phyloP scores from a whole-genome alignment of 2,113 vertebrate species.

The Trematomus loennbergii region DNA sequence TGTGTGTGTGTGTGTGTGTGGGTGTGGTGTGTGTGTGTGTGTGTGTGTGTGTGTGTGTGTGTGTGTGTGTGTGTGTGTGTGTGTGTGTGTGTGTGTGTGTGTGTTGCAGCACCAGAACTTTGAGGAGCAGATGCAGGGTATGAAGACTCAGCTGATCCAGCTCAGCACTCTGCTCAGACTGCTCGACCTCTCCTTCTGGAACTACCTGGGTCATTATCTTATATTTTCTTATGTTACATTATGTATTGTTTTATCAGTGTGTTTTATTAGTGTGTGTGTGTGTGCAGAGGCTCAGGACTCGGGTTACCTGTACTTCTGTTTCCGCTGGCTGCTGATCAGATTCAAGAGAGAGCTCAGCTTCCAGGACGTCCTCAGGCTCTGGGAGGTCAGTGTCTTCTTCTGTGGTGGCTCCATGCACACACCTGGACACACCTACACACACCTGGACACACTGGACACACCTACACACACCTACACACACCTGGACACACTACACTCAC shows the following conservation, averaged over 20 bases:
- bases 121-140: constrained; percentile 99
- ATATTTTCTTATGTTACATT: too few species aligned
- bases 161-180: constrained; percentile 94
- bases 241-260: too few species aligned
- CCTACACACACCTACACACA: too few species aligned
- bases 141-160: constrained; percentile 97
- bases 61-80: background rate
- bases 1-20: background rate
- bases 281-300: constrained; percentile 95
- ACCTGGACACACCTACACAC: too few species aligned
- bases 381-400: constrained; percentile 90
- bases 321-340: constrained; percentile 97
- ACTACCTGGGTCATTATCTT: constrained; percentile 89
- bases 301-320: constrained; percentile 98
- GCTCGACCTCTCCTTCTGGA: constrained; percentile 95
- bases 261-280: background rate
- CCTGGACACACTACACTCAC: too few species aligned
- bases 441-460: too few species aligned
- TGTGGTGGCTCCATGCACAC: background rate
- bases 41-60: background rate
- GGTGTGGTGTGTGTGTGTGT: too few species aligned
- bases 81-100: background rate
- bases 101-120: constrained; percentile 95
- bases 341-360: constrained; percentile 98
- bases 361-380: constrained; percentile 95